Evolutionary conservation across 2,113 vertebrate species (phyloP), one percentile per base, ranked within the genome.

Genomic region (Butastur rufipennis): DNA sequence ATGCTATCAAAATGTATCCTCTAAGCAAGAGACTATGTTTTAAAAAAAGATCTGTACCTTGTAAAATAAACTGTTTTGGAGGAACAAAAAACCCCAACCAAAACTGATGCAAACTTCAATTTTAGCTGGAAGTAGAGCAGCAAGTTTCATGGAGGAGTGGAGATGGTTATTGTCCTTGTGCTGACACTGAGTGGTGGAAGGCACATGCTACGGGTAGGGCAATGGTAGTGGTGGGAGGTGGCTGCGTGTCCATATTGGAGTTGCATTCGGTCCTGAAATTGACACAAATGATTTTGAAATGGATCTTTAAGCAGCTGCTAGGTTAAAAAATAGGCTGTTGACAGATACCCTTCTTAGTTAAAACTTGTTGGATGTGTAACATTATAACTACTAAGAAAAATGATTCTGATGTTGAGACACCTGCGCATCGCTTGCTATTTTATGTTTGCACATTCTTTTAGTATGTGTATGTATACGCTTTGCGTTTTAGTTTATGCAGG

Each of bases 401-500:
- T 7, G 4, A 18, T 45, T 22, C n/a, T 48, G 62, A 34, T 45
- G 11, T n/a, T 36, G 45, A 77, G 27, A n/a, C 9, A 14, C 8
- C 18, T 5, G 18, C 3, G 2, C 0, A 0, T 12, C 11, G 6
- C 48, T 75, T 66, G 20, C 36, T 36, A 3, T 68, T 63, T 52
- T 81, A 47, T 45, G 67, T 45, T 75, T 32, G 34, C 22, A 34
- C 9, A 1, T 3, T 43, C 8, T 48, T 21, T 36, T 58, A 42
- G 14, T 23, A 6, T 19, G 16, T 18, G 5, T 42, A 22, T 4
- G 4, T 29, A 22, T 47, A 29, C 21, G 5, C 7, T 16, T 59
- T 19, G 16, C 15, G 29, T 31, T 59, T 95, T 77, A 11, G 34
- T 52, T 79, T 79, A 5, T 38, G 48, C 2, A 9, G 3, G 4